phyloP scores from a whole-genome alignment of 1,140 invertebrate species.

The Chelonus insularis region DNA sequence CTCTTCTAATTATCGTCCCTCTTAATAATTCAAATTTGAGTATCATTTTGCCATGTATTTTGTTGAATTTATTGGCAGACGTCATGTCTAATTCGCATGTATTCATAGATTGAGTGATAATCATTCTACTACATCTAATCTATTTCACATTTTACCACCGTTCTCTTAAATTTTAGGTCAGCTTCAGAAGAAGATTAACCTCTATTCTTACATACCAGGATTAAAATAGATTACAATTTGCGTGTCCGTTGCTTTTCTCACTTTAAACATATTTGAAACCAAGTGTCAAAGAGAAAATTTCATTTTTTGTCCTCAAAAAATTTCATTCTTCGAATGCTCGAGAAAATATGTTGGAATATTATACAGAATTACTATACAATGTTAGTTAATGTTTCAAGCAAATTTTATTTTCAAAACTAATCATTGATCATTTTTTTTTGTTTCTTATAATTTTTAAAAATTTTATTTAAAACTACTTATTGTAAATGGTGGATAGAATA shows the following conservation, averaged over 20 bases:
- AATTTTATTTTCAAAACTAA: too few species aligned
- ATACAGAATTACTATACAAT: too few species aligned
- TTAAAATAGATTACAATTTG: slow-evolving; percentile 54
- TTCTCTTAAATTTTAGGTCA: slow-evolving; percentile 42
- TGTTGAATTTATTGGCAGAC: slow-evolving; percentile 29
- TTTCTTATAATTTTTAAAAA: too few species aligned
- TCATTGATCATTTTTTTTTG: too few species aligned
- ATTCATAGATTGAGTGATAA: slow-evolving; percentile 23
- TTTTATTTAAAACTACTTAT: too few species aligned
- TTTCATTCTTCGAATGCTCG: too few species aligned
- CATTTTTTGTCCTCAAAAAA: too few species aligned
- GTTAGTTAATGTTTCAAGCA: too few species aligned
- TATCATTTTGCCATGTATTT: background rate
- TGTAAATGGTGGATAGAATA: too few species aligned
- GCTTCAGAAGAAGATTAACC: slow-evolving; percentile 52
- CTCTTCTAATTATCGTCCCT: background rate
- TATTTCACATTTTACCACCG: slow-evolving; percentile 44
- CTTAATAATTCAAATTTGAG: slow-evolving; percentile 21
- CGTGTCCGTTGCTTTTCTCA: slow-evolving; percentile 23
- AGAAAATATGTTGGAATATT: too few species aligned
- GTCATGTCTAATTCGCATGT: slow-evolving; percentile 26
- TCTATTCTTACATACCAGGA: slow-evolving; percentile 48
- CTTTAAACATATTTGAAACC: background rate
- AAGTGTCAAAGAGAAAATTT: slow-evolving; percentile 6
- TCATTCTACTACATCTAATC: slow-evolving; percentile 37